Evolutionary conservation across 1,140 invertebrate genomes (phyloP), one percentile per base, ranked within the genome.

Genomic region (Drosophila equinoxialis): DNA sequence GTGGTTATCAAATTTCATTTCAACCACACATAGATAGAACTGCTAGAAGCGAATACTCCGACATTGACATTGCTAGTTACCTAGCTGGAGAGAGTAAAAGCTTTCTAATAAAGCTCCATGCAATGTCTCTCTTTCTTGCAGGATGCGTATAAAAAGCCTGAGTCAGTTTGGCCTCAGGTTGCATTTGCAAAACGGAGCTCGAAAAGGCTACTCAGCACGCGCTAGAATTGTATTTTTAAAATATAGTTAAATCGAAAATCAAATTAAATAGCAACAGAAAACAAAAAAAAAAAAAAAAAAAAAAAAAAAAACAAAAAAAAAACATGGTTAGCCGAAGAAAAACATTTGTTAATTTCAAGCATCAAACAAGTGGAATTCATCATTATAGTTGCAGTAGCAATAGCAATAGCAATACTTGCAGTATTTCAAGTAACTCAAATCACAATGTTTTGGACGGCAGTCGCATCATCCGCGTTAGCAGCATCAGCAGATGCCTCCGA

Each of bases 401-500:
- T 20, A 11, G 45, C 7, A 20, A 7, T 20, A 11, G 45, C 17
- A 20, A 23, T n/a, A 6, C 13, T 26, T 26, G 26, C 35, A 35
- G 6, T 10, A 54, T 10, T 39, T 59, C 11, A 26, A 20, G 20
- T 66, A 61, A 23, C 6, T 39, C 17, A 20, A 42, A 48, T 30
- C 23, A 81, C 7, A 54, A 81, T 81, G 79, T 82, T 81, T 48
- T 81, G 79, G 79, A 70, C 79, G 37, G 79, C 79, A 54, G 74
- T 81, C 37, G 79, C 79, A 59, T 77, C 79, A 33, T 77, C 79
- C 14, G 68, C 79, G n/a, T 62, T 81, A 13, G 23, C 70, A 17
- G 17, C 45, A 5, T 23, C 45, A 51, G 45, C 45, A 5, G 45
- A 57, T 8, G 54, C 14, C 8, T 11, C 45, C 13, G 67, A 66